Percentiles rank a stretch among this genome's conserved stretches.
Evolutionary conservation across 2,113 vertebrate species (phyloP).

Genomic region (Tyrannus savana): DNA sequence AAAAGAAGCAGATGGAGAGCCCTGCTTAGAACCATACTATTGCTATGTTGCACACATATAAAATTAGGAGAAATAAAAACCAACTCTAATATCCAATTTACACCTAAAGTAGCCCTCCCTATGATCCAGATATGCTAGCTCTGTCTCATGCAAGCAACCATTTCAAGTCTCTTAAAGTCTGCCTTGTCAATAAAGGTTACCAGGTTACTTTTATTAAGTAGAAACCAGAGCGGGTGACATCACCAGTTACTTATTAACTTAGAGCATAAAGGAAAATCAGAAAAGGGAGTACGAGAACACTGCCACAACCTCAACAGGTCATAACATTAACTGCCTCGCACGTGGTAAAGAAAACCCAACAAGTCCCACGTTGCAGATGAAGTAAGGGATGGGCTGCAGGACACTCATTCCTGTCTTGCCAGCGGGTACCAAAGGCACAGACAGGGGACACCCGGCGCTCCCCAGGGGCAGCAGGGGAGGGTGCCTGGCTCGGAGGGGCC

Average conservation of each 20-base stretch:
- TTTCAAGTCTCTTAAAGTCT: not conserved
- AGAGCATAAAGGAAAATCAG: not conserved
- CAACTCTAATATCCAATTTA: not conserved
- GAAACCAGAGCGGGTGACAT: not conserved
- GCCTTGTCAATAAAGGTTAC: not conserved
- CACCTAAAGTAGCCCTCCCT: not conserved
- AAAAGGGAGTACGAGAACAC: not conserved
- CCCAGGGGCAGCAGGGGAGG: not conserved
- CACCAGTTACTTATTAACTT: slow-evolving; percentile 50
- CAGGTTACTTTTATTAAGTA: not conserved
- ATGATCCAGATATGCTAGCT: not conserved
- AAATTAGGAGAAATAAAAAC: not conserved
- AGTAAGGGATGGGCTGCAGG: not conserved
- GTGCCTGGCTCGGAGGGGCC: not conserved
- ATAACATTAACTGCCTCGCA: not conserved
- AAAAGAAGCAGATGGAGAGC: not conserved
- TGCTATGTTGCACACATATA: not conserved
- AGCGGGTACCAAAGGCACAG: not conserved
- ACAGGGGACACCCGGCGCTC: not conserved
- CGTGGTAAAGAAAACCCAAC: not conserved
- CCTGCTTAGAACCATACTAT: not conserved
- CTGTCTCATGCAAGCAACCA: not conserved
- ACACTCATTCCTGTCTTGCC: fast-evolving
- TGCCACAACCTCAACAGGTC: not conserved
- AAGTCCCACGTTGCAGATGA: not conserved